Percentiles rank a stretch among this genome's conserved stretches.
Conservation (phyloP, 2,888 invertebrate species). For the Epsilonema sp. region DNA sequence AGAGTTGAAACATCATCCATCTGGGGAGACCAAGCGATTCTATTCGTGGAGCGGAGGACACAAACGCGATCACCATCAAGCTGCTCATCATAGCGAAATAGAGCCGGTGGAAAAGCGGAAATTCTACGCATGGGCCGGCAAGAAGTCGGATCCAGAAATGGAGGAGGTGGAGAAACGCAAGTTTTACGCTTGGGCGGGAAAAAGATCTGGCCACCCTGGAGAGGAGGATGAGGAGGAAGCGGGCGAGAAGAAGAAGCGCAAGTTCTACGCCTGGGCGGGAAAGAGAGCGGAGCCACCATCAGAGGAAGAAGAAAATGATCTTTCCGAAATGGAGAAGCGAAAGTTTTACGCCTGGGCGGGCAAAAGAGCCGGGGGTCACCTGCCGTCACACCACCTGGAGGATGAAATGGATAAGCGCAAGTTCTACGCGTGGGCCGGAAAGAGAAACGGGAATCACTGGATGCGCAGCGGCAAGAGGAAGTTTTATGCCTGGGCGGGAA, state of each 20-base stretch:
- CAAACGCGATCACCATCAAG: too few species aligned
- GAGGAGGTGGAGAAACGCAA: conserved; percentile 3
- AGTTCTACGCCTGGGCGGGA: not conserved
- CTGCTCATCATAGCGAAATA: too few species aligned
- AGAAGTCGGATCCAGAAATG: not conserved
- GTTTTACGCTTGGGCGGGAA: conserved; percentile 7
- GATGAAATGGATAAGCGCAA: not conserved
- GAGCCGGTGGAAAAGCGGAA: not conserved
- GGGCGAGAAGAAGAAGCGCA: not conserved
- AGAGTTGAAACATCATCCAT: too few species aligned
- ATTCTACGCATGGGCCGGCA: not conserved
- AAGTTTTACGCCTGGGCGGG: conserved; percentile 5
- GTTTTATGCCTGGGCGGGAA: conserved; percentile 1
- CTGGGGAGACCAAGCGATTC: too few species aligned
- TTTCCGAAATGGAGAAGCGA: not conserved
- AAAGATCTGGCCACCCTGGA: not conserved
- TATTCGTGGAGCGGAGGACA: not conserved
- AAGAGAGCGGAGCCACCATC: not conserved
- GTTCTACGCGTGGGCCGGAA: conserved; percentile 8
- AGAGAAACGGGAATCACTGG: too few species aligned
- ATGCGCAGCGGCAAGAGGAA: not conserved
- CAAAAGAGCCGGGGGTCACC: too few species aligned
- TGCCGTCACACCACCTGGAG: not conserved
- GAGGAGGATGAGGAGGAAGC: too few species aligned
- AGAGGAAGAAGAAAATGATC: not conserved